phyloP scores from a whole-genome alignment of 2,797 vertebrate species.

The Peromyscus nudipes region DNA sequence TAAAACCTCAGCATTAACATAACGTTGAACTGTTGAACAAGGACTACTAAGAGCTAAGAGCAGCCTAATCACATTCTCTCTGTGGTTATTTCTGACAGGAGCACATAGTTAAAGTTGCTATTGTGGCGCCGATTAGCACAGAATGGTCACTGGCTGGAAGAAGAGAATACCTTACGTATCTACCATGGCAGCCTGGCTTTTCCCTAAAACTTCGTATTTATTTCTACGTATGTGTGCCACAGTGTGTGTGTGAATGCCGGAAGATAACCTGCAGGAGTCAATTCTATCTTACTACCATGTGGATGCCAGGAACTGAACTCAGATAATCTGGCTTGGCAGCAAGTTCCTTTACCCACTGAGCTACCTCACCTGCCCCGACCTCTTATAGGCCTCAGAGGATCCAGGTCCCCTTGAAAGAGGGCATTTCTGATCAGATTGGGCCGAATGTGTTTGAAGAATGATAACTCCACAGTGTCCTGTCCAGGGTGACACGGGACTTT shows the following conservation, averaged over 20 bases:
- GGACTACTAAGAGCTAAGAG: neutral
- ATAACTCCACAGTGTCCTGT: neutral
- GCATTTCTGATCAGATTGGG: neutral
- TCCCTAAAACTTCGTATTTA: neutral
- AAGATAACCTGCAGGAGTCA: neutral
- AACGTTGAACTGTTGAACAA: neutral
- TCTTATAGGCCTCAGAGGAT: neutral
- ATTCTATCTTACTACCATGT: neutral
- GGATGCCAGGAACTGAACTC: neutral
- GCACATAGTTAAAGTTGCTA: neutral
- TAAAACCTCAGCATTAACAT: conserved; percentile 14
- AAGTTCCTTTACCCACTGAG: neutral
- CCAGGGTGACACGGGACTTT: neutral
- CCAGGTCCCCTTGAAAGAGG: conserved; percentile 11
- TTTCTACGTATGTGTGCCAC: too few species aligned
- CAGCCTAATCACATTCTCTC: neutral
- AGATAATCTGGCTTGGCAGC: neutral
- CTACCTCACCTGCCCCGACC: neutral
- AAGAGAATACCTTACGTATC: neutral
- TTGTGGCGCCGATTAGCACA: neutral
- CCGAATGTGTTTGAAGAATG: neutral
- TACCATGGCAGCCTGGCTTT: neutral
- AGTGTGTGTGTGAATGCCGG: neutral
- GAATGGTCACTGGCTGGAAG: neutral
- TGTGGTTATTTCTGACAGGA: conserved; percentile 15